phyloP scores from a whole-genome alignment of 1,140 invertebrate species.

The Drosophila obscura region DNA sequence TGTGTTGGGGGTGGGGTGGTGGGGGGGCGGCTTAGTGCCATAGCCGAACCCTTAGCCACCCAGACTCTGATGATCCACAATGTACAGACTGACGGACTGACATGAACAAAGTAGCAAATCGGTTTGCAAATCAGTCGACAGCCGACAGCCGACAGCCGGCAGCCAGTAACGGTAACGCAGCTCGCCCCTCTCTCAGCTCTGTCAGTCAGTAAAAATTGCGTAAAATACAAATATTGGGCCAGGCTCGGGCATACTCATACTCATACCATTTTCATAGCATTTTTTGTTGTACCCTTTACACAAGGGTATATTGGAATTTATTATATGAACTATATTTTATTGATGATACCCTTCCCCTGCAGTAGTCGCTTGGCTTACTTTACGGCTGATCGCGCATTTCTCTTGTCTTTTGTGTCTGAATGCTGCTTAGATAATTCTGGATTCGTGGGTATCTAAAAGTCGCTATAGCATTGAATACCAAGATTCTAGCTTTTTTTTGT shows the following conservation, averaged over 20 bases:
- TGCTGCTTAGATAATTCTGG: no score
- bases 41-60: constrained; percentile 16
- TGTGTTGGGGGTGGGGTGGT: not conserved
- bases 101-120: constrained; percentile 76
- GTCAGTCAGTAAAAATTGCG: constrained; percentile 78
- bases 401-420: no score
- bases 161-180: constrained; percentile 25
- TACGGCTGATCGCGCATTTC: no score
- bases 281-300: constrained; percentile 11
- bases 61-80: constrained; percentile 66
- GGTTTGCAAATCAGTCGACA: constrained; percentile 71
- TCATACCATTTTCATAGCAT: constrained; percentile 36
- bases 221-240: constrained; percentile 83
- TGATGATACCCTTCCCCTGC: no score
- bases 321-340: no score
- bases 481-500: constrained; percentile 18
- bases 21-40: constrained; percentile 28
- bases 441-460: no score
- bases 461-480: no score
- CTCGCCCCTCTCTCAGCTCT: constrained; percentile 8
- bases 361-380: no score
- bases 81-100: constrained; percentile 75
- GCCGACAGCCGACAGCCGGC: constrained; percentile 20
- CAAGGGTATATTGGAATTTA: no score
- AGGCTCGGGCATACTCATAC: constrained; percentile 19